A percentile compares a stretch with the other conserved stretches of the same genome.
Evolutionary conservation across 2,888 invertebrate species (phyloP).

Genomic region (Macrophya annulata): DNA sequence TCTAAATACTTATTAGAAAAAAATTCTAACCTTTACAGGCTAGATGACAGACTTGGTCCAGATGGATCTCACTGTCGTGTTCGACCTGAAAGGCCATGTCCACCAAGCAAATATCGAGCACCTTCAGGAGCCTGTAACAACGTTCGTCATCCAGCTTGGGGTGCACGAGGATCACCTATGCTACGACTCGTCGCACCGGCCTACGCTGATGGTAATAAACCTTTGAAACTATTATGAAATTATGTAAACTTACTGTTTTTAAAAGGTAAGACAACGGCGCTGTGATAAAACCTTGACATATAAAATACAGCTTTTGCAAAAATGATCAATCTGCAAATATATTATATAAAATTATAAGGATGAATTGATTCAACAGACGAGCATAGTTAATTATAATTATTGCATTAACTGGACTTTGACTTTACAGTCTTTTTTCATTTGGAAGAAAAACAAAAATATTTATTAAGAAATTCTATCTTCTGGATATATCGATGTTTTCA

Average conservation of each 20-base stretch:
- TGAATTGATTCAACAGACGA: not conserved
- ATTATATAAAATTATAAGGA: not conserved
- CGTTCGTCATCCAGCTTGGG: conserved; percentile 92
- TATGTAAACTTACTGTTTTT: not conserved
- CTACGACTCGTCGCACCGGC: conserved; percentile 86
- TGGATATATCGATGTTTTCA: not conserved
- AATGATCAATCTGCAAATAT: not conserved
- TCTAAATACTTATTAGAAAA: not conserved
- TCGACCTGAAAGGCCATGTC: conserved; percentile 84
- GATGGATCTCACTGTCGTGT: conserved; percentile 67
- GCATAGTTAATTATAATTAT: not conserved
- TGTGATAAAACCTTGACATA: conserved; percentile 20
- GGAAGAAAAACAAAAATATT: not conserved
- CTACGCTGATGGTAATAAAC: conserved; percentile 87
- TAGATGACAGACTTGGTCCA: conserved; percentile 66
- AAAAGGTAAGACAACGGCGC: not conserved
- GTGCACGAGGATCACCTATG: conserved; percentile 89
- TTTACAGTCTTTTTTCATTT: not conserved
- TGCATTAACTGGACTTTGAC: not conserved
- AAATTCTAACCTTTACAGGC: conserved; percentile 61
- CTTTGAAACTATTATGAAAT: conserved; percentile 19
- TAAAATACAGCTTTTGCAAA: conserved; percentile 11
- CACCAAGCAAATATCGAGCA: conserved; percentile 91
- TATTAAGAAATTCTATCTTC: not conserved
- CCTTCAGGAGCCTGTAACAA: conserved; percentile 94